Conservation (phyloP, 1,140 invertebrate species). For the Eumeta japonica region DNA sequence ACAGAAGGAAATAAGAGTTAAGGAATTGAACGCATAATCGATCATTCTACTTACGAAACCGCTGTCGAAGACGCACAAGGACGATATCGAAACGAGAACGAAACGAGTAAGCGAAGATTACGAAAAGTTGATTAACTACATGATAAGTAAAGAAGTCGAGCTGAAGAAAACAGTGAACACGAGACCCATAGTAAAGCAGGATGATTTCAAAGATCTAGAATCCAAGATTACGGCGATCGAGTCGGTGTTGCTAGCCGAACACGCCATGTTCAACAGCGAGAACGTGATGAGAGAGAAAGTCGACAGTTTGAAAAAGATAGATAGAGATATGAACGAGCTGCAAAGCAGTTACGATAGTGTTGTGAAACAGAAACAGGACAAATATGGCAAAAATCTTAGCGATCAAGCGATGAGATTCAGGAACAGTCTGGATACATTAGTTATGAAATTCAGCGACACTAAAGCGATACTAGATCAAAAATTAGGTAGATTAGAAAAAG, state of each 20-base stretch:
- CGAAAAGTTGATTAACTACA: conserved; percentile 21
- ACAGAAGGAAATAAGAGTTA: conserved; percentile 37
- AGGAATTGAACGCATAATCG: conserved; percentile 34
- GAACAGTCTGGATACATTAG: conserved; percentile 49
- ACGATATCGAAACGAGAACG: conserved; percentile 30
- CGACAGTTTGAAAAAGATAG: conserved; percentile 33
- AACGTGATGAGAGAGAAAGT: conserved; percentile 41
- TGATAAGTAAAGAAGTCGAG: conserved; percentile 25
- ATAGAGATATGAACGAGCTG: conserved; percentile 39
- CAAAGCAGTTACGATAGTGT: conserved; percentile 39
- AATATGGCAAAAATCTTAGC: conserved; percentile 24
- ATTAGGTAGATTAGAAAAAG: conserved; percentile 34
- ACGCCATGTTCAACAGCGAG: conserved; percentile 55
- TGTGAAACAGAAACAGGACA: conserved; percentile 23
- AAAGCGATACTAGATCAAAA: conserved; percentile 37
- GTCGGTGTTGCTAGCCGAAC: conserved; percentile 35
- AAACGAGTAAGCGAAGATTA: conserved; percentile 30
- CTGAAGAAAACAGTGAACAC: conserved; percentile 24
- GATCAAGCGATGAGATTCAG: conserved; percentile 52
- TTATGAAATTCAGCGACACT: conserved; percentile 32
- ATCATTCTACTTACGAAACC: conserved; percentile 36
- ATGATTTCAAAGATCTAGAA: conserved; percentile 26
- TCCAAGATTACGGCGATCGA: conserved; percentile 34
- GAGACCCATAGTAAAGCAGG: conserved; percentile 14
- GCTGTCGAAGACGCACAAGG: conserved; percentile 28